Conservation (phyloP, 2,113 vertebrate species). For the Hippocampus mohnikei region DNA sequence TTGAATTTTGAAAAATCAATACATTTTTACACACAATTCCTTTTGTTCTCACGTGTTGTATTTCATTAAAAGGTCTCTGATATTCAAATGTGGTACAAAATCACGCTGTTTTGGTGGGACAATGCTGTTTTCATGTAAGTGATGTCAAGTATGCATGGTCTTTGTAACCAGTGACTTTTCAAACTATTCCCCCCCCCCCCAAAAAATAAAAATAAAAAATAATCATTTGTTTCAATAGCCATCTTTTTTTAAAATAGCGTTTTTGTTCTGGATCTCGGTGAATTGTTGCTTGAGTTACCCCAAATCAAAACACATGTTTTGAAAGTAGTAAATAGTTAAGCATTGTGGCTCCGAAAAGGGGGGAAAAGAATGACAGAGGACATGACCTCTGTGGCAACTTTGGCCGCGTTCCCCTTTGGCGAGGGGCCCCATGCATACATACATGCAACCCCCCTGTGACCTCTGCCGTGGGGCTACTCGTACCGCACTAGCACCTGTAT, state of each 20-base stretch:
- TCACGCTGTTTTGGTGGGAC: too few relatives aligned
- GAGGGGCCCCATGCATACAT: constrained; percentile 8
- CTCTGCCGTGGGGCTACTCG: not conserved
- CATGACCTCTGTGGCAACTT: constrained; percentile 22
- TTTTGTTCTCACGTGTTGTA: too few relatives aligned
- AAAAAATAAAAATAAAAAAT: too few relatives aligned
- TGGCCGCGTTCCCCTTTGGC: constrained; percentile 1
- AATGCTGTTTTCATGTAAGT: too few relatives aligned
- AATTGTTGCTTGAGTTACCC: not conserved
- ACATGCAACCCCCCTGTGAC: not conserved
- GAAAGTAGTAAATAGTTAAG: not conserved
- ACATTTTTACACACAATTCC: too few relatives aligned
- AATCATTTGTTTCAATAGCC: too few relatives aligned
- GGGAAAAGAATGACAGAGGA: not conserved
- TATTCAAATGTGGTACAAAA: too few relatives aligned
- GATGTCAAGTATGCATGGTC: too few relatives aligned
- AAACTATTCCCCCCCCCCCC: too few relatives aligned
- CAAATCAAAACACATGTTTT: not conserved
- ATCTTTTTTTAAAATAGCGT: not conserved
- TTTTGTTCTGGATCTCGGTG: not conserved
- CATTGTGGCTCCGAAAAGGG: not conserved
- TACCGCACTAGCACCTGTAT: constrained; percentile 52
- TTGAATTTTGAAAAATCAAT: too few relatives aligned
- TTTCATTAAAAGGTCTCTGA: too few relatives aligned
- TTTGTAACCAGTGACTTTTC: too few relatives aligned